phyloP scores from a whole-genome alignment of 2,113 vertebrate genomes.

The Poicephalus gulielmi region DNA sequence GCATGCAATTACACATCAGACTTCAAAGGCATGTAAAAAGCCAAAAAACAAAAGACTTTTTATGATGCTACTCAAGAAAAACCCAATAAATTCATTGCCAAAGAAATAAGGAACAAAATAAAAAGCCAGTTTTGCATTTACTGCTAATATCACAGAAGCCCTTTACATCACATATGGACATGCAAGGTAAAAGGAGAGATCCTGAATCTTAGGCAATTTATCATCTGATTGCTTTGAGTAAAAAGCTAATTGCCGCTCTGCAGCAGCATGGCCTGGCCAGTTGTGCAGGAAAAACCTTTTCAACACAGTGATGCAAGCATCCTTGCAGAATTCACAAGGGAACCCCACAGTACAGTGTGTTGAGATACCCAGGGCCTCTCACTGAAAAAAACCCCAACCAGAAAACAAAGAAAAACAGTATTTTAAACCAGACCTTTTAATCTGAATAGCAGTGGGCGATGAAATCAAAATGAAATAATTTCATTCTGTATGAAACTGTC shows the following conservation, averaged over 20 bases:
- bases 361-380: neutral
- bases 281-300: neutral
- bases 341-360: neutral
- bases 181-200: neutral
- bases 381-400: neutral
- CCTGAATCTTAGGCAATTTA: neutral
- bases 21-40: neutral
- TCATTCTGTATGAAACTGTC: neutral
- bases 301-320: rapidly evolving
- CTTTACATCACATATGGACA: neutral
- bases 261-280: neutral
- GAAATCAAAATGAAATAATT: slow-evolving; percentile 22
- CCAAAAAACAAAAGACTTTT: neutral
- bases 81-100: neutral
- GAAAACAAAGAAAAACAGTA: neutral
- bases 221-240: neutral
- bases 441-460: neutral
- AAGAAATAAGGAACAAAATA: neutral
- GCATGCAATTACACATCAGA: neutral
- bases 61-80: neutral
- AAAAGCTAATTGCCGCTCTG: neutral
- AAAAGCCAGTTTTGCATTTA: neutral
- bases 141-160: neutral
- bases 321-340: neutral
- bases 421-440: neutral